Percentiles rank a stretch among this genome's conserved stretches.
These are phyloP conservation scores for Drosophila bifasciata DNA, from an alignment of 1,140 invertebrate genomes.

Conservation along the genomic window DNA sequence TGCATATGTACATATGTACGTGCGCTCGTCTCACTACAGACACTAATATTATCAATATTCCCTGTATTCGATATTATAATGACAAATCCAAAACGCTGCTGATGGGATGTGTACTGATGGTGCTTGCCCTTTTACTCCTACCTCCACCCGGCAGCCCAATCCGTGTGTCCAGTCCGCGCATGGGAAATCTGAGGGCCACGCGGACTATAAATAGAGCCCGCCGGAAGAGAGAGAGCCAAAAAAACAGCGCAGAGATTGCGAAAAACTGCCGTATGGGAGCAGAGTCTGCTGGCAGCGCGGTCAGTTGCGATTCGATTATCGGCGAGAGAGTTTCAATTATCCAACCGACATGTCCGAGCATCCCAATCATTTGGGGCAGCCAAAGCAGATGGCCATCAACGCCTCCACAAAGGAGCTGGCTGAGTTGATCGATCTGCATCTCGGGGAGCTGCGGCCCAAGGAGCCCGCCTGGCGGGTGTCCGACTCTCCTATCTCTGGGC, in stretches of 20 bases:
- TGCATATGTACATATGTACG: no score
- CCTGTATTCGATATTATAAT: no score
- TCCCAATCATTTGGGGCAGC: background rate
- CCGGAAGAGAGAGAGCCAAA: constrained; percentile 3
- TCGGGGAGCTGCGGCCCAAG: constrained; percentile 55
- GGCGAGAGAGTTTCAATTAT: constrained; percentile 35
- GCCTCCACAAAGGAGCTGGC: constrained; percentile 70
- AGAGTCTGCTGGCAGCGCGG: constrained; percentile 22
- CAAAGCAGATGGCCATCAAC: constrained; percentile 59
- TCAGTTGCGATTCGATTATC: constrained; percentile 58
- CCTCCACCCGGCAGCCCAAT: background rate
- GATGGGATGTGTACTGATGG: no score
- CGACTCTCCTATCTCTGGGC: constrained; percentile 86
- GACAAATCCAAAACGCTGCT: no score
- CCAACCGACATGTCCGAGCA: constrained; percentile 12
- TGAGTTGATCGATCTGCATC: constrained; percentile 62
- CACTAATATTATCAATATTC: no score
- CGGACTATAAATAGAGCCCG: constrained; percentile 27
- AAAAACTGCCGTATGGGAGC: constrained; percentile 12
- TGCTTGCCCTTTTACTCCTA: no score
- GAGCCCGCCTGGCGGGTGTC: constrained; percentile 84
- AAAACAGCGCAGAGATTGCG: constrained; percentile 4
- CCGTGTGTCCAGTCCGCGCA: constrained; percentile 24
- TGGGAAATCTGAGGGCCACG: constrained; percentile 29
- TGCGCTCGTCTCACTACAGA: no score